Evolutionary conservation across 1,140 invertebrate species (phyloP).

Genomic region (Drosophila guanche): DNA sequence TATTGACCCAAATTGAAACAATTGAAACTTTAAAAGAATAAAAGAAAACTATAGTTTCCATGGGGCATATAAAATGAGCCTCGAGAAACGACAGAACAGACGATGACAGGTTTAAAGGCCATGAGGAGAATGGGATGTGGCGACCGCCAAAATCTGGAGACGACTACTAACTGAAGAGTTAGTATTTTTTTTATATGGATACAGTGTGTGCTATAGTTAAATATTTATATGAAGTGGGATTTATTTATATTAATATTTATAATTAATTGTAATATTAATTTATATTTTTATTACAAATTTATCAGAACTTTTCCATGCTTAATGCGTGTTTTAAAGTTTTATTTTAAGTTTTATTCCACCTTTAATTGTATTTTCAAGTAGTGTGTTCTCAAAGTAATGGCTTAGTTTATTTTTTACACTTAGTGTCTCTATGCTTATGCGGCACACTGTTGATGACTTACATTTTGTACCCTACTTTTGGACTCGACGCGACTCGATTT

Average conservation of each 20-base stretch:
- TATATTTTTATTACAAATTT: too few relatives aligned
- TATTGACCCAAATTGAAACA: conserved; percentile 72
- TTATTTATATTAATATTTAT: too few relatives aligned
- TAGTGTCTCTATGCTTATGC: conserved; percentile 1
- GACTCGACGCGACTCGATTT: conserved; percentile 24
- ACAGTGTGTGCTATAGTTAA: too few relatives aligned
- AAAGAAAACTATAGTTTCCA: conserved; percentile 42
- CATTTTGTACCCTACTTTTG: conserved; percentile 27
- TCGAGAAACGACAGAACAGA: conserved; percentile 27
- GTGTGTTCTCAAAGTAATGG: too few relatives aligned
- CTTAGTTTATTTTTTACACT: background rate
- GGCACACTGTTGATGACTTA: conserved; percentile 5
- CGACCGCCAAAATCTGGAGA: background rate
- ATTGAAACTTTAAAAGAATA: conserved; percentile 57
- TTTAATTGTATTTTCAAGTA: too few relatives aligned
- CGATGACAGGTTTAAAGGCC: conserved; percentile 36
- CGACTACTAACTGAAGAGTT: too few relatives aligned
- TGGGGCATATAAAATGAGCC: conserved; percentile 44
- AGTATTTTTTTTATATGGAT: too few relatives aligned
- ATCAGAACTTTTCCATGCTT: too few relatives aligned
- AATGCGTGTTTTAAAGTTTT: too few relatives aligned
- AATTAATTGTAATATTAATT: too few relatives aligned
- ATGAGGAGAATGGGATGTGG: conserved; percentile 5
- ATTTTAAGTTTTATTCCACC: too few relatives aligned
- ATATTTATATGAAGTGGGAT: too few relatives aligned